A percentile compares a stretch with the other conserved stretches of the same genome.
These are phyloP conservation scores for Albula goreensis DNA, from an alignment of 2,113 vertebrate genomes.

Conservation along the genomic window DNA sequence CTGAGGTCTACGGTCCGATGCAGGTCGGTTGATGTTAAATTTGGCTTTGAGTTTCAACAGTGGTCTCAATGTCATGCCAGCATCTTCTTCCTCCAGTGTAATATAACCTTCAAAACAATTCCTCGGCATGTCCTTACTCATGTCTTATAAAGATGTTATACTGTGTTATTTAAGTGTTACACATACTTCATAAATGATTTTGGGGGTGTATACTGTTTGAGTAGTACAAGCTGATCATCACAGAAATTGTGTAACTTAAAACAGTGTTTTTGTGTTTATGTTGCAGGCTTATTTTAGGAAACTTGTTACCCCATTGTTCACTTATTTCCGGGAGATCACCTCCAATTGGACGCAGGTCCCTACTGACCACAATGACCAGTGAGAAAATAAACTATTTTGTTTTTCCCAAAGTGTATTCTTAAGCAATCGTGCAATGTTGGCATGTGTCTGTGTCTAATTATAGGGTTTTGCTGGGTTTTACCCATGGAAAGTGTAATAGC, in stretches of 20 bases:
- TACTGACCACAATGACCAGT: constrained; percentile 75
- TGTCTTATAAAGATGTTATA: neutral
- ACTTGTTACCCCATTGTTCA: constrained; percentile 77
- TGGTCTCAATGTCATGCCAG: neutral
- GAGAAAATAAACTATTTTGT: constrained; percentile 54
- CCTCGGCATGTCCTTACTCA: neutral
- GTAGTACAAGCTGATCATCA: neutral
- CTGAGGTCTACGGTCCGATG: constrained; percentile 77
- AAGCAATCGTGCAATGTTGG: too few relatives aligned
- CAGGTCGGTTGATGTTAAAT: constrained; percentile 64
- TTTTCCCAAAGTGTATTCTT: neutral
- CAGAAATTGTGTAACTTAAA: neutral
- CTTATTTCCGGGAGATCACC: constrained; percentile 59
- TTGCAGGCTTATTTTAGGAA: constrained; percentile 77
- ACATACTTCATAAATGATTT: too few relatives aligned
- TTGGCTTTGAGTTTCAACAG: neutral
- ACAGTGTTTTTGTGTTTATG: constrained; percentile 29
- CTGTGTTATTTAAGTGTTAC: too few relatives aligned
- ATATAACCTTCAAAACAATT: too few relatives aligned
- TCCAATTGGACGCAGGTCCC: constrained; percentile 42
- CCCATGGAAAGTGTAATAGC: too few relatives aligned
- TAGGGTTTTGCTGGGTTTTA: too few relatives aligned
- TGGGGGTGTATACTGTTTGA: too few relatives aligned
- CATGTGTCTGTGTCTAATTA: too few relatives aligned
- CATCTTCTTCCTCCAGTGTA: too few relatives aligned